Conservation (phyloP, 2,888 invertebrate genomes). For the Brachyptera putata region DNA sequence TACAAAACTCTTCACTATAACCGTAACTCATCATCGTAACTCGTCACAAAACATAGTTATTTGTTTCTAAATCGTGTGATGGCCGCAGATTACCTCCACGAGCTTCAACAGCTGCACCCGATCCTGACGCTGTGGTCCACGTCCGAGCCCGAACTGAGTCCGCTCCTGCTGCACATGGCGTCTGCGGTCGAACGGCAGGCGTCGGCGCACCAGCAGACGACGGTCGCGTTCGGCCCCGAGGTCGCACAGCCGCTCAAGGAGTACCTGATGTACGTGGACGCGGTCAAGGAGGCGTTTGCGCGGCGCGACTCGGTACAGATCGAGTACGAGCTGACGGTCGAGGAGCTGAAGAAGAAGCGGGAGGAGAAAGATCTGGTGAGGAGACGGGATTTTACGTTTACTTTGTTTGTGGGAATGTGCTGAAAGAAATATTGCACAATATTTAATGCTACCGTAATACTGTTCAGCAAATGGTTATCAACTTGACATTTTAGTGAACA, state of each 20-base stretch:
- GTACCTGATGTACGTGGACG: constrained; percentile 62
- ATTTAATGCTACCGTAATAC: no score
- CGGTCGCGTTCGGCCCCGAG: constrained; percentile 36
- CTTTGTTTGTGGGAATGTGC: no score
- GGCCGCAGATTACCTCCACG: constrained; percentile 49
- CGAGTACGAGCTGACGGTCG: constrained; percentile 58
- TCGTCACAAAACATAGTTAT: no score
- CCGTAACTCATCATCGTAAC: no score
- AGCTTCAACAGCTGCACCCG: constrained; percentile 57
- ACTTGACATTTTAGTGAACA: no score
- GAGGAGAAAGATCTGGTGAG: constrained; percentile 59
- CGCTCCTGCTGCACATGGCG: constrained; percentile 46
- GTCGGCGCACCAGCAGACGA: constrained; percentile 49
- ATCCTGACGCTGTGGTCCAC: constrained; percentile 58
- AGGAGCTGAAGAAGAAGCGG: constrained; percentile 58
- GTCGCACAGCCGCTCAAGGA: constrained; percentile 49
- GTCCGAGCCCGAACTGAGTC: constrained; percentile 52
- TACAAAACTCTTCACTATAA: no score
- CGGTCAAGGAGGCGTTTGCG: constrained; percentile 60
- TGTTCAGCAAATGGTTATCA: no score
- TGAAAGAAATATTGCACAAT: no score
- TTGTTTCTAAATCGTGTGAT: no score
- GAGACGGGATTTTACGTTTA: background rate
- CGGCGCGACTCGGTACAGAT: constrained; percentile 61
- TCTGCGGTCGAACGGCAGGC: constrained; percentile 50